Percentiles rank a stretch among this genome's conserved stretches.
phyloP scores from a whole-genome alignment of 2,797 vertebrate genomes.

The Acanthis flammea region DNA sequence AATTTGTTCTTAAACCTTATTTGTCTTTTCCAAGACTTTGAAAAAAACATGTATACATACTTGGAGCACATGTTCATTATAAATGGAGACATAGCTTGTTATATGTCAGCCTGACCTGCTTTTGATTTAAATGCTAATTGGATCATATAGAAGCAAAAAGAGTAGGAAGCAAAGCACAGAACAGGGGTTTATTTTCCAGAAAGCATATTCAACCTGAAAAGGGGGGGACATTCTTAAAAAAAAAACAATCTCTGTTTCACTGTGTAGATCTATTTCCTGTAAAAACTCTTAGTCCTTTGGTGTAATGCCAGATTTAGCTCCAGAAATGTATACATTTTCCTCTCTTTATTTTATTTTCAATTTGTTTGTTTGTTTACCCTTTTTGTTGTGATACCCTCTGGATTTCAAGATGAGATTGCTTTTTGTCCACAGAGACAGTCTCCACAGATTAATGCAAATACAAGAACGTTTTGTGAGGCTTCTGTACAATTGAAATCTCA shows the following conservation, averaged over 20 bases:
- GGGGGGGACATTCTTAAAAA: not conserved
- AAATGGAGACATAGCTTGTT: not conserved
- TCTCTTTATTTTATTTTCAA: not conserved
- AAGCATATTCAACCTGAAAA: not conserved
- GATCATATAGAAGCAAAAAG: not conserved
- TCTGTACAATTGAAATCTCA: not conserved
- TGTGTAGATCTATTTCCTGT: not conserved
- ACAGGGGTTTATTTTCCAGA: not conserved
- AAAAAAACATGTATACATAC: not conserved
- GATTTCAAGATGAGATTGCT: conserved; percentile 20
- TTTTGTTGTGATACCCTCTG: not conserved
- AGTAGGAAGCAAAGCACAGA: not conserved
- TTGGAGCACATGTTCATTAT: not conserved
- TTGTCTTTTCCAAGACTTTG: not conserved
- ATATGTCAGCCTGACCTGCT: accelerated
- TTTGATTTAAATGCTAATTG: not conserved
- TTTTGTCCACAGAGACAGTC: not conserved
- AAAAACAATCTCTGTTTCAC: not conserved
- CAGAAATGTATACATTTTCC: not conserved
- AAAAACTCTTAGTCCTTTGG: not conserved
- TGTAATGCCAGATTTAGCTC: not conserved
- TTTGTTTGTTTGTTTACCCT: not conserved
- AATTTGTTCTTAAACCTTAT: not conserved
- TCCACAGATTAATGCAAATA: not conserved
- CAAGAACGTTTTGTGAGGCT: not conserved